Evolutionary conservation across 2,797 vertebrate species (phyloP), one percentile per base, ranked within the genome.

Genomic region (Muraenolepis orangiensis): DNA sequence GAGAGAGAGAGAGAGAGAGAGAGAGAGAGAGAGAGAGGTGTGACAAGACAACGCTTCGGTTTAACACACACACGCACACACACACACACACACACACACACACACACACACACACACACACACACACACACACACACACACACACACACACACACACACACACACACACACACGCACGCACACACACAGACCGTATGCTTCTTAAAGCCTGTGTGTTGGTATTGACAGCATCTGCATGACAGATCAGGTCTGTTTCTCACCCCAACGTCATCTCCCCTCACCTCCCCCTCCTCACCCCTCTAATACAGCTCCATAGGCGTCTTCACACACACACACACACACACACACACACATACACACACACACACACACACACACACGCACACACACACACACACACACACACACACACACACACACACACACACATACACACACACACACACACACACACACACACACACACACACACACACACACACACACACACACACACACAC

Each of bases 1-100:
- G 94, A 94, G 87, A 91, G 84, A 84, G 91, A 95, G 94, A 95
- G 94, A 94, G 87, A 91, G 84, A 84, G 91, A 95, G 94, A 95
- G 94, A 94, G 87, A 91, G 84, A 84, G 91, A 95, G 76, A 88
- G 85, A 85, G 85, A 85, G 92, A 93, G 90, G 88, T 91, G 95
- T 94, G 95, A 96, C 75, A 92, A 81, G 91, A 93, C 90, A 86
- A 92, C 93, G 89, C 91, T 94, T 91, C 76, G 82, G 85, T 82
- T 81, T 79, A 78, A 89, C 86, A 83, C 82, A 80, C 83, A 71
- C 84, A 51, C 46, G 46, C 7, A 4, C 76, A 85, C 85, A 85
- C 75, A 66, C 71, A 61, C 76, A 78, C 78, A 76, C 72, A 72
- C 74, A 26, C 71, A 26, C 68, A 77, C 70, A 72, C 70, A 71